Conservation (phyloP, 2,113 vertebrate species). For the Heloderma charlesbogerti region DNA sequence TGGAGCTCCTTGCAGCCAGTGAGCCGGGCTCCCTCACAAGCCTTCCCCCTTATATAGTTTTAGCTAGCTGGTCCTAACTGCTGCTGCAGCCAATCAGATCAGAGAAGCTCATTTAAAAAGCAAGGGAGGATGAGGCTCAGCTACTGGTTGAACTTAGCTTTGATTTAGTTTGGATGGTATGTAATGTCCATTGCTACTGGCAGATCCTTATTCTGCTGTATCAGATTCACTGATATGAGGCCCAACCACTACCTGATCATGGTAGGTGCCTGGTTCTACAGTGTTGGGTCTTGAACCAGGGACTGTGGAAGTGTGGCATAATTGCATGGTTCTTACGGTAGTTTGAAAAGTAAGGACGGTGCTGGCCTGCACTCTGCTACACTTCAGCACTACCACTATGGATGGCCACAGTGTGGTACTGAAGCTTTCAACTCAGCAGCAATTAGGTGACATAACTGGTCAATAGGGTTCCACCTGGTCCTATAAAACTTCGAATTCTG, state of each 20-base stretch:
- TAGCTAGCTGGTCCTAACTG: too few relatives aligned
- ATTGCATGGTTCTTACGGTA: neutral
- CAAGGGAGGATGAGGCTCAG: too few relatives aligned
- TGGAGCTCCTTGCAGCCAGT: too few relatives aligned
- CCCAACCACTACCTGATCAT: neutral
- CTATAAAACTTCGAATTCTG: neutral
- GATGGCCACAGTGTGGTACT: neutral
- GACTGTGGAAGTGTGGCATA: neutral
- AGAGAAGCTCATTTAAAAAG: too few relatives aligned
- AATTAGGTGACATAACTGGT: neutral
- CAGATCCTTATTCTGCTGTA: neutral
- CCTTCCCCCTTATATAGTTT: too few relatives aligned
- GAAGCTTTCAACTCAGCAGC: neutral
- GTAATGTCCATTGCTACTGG: neutral
- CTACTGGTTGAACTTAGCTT: neutral
- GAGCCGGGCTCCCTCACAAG: too few relatives aligned
- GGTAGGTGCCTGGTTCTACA: neutral
- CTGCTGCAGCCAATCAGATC: too few relatives aligned
- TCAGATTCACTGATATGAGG: neutral
- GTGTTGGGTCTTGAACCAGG: neutral
- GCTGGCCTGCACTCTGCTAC: neutral
- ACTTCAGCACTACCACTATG: neutral
- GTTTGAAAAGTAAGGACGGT: neutral
- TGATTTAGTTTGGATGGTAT: neutral
- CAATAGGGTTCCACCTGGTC: neutral